Evolutionary conservation across 2,797 vertebrate genomes (phyloP).

Genomic region (Brachyalestes nurse): DNA sequence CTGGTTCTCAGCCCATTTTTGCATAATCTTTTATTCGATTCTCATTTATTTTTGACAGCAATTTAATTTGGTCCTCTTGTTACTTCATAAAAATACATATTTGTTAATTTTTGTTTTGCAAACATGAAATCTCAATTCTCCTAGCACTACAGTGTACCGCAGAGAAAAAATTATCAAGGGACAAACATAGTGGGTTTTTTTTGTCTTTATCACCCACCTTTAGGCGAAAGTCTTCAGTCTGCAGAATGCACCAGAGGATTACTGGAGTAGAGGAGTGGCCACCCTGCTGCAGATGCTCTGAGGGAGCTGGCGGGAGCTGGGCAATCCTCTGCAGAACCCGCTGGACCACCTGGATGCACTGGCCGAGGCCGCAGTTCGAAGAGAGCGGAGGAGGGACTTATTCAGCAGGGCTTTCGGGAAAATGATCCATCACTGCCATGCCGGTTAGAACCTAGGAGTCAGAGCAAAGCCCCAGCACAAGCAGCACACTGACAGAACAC

Average conservation of each 20-base stretch:
- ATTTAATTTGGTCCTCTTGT: too few species aligned
- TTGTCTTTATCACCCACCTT: neutral
- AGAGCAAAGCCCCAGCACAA: neutral
- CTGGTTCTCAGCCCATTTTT: too few species aligned
- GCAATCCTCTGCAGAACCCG: neutral
- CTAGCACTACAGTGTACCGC: too few species aligned
- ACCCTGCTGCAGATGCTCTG: neutral
- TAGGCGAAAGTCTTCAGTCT: neutral
- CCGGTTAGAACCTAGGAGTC: neutral
- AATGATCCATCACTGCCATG: neutral
- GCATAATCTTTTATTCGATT: too few species aligned
- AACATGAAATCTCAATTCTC: too few species aligned
- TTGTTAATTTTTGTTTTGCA: too few species aligned
- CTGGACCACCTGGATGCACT: neutral
- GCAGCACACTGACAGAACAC: neutral
- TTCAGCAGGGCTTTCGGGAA: neutral
- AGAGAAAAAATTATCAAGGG: too few species aligned
- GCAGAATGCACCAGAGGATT: neutral
- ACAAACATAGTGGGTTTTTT: neutral
- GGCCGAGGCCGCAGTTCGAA: neutral
- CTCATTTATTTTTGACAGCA: too few species aligned
- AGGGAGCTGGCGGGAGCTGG: neutral
- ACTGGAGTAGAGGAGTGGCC: conserved; percentile 9
- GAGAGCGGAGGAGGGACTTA: neutral
- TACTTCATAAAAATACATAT: too few species aligned